These are phyloP conservation scores for Orthosia gothica DNA, from an alignment of 2,888 invertebrate genomes.

Conservation along the genomic window DNA sequence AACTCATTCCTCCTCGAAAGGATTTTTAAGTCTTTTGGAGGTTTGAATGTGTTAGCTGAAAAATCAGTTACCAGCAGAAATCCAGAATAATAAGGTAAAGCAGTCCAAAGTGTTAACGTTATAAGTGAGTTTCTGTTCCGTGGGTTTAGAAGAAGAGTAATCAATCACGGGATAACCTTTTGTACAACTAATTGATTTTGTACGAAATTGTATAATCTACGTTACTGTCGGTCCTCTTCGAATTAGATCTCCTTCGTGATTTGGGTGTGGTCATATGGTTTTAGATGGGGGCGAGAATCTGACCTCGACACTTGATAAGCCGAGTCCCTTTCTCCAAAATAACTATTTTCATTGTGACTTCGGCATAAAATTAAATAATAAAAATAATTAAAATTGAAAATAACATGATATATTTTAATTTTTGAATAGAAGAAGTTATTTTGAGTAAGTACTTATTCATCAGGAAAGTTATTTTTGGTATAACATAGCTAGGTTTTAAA, in stretches of 20 bases:
- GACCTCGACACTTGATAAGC: conserved; percentile 47
- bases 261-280: conserved; percentile 3
- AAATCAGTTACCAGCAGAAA: not conserved
- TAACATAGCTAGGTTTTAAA: not conserved
- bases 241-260: conserved; percentile 7
- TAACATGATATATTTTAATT: not conserved
- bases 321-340: conserved; percentile 19
- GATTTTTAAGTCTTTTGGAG: not conserved
- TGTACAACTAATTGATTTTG: not conserved
- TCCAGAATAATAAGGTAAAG: not conserved
- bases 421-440: not conserved
- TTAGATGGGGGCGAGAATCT: conserved; percentile 17
- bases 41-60: not conserved
- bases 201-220: conserved; percentile 4
- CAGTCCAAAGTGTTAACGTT: not conserved
- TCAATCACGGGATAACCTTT: not conserved
- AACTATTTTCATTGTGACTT: conserved; percentile 23
- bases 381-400: not conserved
- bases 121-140: not conserved
- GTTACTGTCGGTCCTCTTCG: not conserved
- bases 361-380: too few species aligned
- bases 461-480: not conserved
- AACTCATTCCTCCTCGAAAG: not conserved
- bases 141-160: not conserved
- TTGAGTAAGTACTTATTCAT: not conserved